Percentiles rank a stretch among this genome's conserved stretches.
Evolutionary conservation across 2,113 vertebrate species (phyloP).

Genomic region (Semicossyphus pulcher): DNA sequence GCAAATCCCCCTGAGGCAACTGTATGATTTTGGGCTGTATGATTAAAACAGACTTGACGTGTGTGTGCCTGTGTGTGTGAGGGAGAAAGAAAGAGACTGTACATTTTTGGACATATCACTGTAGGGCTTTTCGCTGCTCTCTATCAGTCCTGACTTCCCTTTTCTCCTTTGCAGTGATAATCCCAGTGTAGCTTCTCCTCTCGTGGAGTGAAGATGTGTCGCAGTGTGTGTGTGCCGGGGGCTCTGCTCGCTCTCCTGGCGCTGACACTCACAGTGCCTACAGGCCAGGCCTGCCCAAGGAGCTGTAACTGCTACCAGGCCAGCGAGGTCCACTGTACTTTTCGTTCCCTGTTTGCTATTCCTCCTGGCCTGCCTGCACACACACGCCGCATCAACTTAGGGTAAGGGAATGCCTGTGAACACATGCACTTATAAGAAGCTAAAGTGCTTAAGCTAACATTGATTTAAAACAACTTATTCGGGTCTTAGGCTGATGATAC

Average conservation of each 20-base stretch:
- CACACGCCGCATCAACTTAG: constrained; percentile 92
- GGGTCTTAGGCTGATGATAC: not conserved
- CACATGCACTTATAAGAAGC: not conserved
- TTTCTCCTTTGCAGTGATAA: constrained; percentile 38
- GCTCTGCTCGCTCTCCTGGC: constrained; percentile 82
- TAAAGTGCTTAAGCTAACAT: not conserved
- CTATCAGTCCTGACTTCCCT: constrained; percentile 18
- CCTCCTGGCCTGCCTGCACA: constrained; percentile 84
- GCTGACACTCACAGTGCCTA: constrained; percentile 52
- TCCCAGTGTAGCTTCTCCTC: constrained; percentile 14
- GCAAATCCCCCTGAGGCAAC: constrained; percentile 3
- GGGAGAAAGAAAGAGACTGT: not conserved
- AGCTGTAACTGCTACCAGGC: constrained; percentile 92
- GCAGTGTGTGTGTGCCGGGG: constrained; percentile 42
- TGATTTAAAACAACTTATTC: not conserved
- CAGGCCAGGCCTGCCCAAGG: constrained; percentile 82
- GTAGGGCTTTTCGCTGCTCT: constrained; percentile 15
- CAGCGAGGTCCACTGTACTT: constrained; percentile 96
- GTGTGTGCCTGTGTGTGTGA: not conserved
- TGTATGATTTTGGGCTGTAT: not conserved
- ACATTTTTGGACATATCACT: constrained; percentile 14
- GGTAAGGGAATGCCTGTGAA: constrained; percentile 79
- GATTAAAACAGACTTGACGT: constrained; percentile 18
- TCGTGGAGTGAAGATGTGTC: constrained; percentile 31
- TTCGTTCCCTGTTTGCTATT: constrained; percentile 88